A percentile compares a stretch with the other conserved stretches of the same genome.
These are phyloP conservation scores for Odocoileus hemionus DNA, from an alignment of 2,113 vertebrate species.

Conservation along the genomic window DNA sequence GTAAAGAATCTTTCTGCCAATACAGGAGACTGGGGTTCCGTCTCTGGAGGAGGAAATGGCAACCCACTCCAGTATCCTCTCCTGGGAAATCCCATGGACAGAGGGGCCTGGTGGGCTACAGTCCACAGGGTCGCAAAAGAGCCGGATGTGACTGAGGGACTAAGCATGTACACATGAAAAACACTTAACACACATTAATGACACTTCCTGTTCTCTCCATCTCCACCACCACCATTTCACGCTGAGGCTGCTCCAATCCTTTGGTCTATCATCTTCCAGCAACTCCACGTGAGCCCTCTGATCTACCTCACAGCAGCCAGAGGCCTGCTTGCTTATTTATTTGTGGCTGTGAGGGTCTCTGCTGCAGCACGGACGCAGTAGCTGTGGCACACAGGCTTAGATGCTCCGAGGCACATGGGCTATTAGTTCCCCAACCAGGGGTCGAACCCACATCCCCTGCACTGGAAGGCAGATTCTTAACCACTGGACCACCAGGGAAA, in stretches of 20 bases:
- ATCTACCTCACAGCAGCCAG: background rate
- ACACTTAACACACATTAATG: background rate
- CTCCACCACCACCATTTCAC: fast-evolving
- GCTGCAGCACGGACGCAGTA: fast-evolving
- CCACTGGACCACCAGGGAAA: background rate
- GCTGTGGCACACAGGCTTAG: background rate
- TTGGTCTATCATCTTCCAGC: background rate
- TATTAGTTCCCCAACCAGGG: background rate
- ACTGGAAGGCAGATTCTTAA: background rate
- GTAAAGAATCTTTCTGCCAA: background rate
- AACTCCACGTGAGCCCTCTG: background rate
- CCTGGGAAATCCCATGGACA: background rate
- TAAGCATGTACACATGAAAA: background rate
- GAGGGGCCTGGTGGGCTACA: background rate
- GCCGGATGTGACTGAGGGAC: background rate
- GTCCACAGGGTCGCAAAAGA: background rate
- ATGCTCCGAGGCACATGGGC: background rate
- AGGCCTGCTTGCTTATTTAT: background rate
- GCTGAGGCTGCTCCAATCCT: too few species aligned
- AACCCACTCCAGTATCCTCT: background rate
- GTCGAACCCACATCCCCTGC: background rate
- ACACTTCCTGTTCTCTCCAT: background rate
- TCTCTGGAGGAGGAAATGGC: background rate
- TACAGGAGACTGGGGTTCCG: background rate
- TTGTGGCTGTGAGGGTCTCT: background rate